Evolutionary conservation across 2,113 vertebrate species (phyloP).

Genomic region (Manacus vitellinus): DNA sequence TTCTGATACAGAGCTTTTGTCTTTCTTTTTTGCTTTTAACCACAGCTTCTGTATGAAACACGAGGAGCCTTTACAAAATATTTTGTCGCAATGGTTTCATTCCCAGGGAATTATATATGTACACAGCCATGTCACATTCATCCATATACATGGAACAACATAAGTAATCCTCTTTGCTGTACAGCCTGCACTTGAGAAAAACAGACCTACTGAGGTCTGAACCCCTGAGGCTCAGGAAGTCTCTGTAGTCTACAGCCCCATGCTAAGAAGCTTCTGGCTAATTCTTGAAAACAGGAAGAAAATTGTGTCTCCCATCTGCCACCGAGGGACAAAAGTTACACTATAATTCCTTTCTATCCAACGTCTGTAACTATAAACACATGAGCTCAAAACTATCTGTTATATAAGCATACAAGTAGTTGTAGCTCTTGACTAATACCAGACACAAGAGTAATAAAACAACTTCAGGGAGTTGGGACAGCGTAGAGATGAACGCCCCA

Average conservation of each 20-base stretch:
- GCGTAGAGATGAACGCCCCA: not conserved
- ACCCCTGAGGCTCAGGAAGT: not conserved
- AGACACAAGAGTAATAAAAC: not conserved
- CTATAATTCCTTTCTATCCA: not conserved
- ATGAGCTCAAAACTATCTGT: not conserved
- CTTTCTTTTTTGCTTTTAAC: not conserved
- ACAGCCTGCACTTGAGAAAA: not conserved
- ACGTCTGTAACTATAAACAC: rapidly evolving
- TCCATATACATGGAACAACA: not conserved
- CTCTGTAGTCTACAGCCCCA: not conserved
- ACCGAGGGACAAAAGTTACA: not conserved
- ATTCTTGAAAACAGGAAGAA: not conserved
- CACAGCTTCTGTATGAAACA: not conserved
- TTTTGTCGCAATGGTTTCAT: not conserved
- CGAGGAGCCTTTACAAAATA: not conserved
- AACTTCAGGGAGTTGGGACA: not conserved
- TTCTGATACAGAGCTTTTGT: slow-evolving; percentile 17
- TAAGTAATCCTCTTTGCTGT: not conserved
- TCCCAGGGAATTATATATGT: not conserved
- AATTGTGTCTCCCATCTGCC: not conserved
- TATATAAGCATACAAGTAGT: not conserved
- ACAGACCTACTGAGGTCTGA: not conserved
- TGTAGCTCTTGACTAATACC: not conserved
- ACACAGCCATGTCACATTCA: not conserved
- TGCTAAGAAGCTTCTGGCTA: not conserved